Evolutionary conservation across 2,797 vertebrate species (phyloP), one percentile per base, ranked within the genome.

Genomic region (Sus cebifrons): DNA sequence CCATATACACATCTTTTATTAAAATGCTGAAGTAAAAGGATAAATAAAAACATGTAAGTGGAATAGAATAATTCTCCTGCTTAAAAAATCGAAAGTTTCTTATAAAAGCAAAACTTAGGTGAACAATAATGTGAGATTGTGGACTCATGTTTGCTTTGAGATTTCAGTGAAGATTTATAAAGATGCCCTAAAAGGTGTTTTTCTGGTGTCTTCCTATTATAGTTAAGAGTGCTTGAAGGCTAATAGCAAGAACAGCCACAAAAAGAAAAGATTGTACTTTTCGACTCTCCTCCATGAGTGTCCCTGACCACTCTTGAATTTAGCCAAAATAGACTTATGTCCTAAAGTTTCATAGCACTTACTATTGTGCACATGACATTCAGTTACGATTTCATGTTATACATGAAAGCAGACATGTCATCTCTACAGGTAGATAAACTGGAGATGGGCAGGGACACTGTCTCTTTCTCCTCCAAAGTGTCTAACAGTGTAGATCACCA

Each of bases 41-140:
- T 58, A 93, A 64, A 79, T 70, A 49, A 68, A 86, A 77, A 49
- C 6, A 49, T 56, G 0, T 21, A 52, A 68, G 9, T 75, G 40
- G 20, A 27, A 87, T 5, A 78, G 75, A 92, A 68, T 52, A 73
- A 65, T 68, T 74, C 32, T 78, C 25, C n/a, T 13, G 16, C 20
- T 79, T 70, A 96, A 92, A 77, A 89, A 89, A 32, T 95, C 77
- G 77, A 60, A 81, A 81, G 5, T 85, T 89, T 73, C 60, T 81
- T 56, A 58, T 88, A 77, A 93, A 87, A 67, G 49, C 77, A 88
- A 94, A 92, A 89, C 64, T 83, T 44, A 67, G 27, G n/a, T 89
- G 44, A 40, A 58, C 3, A 79, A 3, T 92, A 60, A 67, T 85
- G 40, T 52, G 81, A 89, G 65, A 89, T 5, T 49, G 3, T 77